Base-by-base conservation (phyloP, 2,797 vertebrate genomes). In the Chromis chromis region DNA sequence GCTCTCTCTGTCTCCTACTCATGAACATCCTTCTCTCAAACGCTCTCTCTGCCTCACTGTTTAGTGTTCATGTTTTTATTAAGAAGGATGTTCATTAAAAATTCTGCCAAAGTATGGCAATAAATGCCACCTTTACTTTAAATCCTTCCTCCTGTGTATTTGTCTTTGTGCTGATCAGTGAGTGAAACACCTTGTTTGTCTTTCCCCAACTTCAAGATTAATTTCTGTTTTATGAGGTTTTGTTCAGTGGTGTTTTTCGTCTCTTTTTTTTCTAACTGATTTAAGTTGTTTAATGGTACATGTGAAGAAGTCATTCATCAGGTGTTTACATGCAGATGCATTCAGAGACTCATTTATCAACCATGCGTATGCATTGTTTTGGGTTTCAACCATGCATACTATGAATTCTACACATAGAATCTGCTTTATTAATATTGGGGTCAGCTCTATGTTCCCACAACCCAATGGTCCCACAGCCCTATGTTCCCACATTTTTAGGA, bases 301-400 rank as follows among this genome's bases (percentile, higher is more conserved):
- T 39, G 10, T 58, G 3, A 55, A 31, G 39, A 55, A 48, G 6
- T 28, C 11, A 27, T 40, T 40, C 40, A 65, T 53, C 8, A 66
- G 40, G 22, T 46, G 44, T 67, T 22, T 67, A 21, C 27, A 67
- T 19, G 31, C 56, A 56, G 46, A 67, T 56, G 27, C 27, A 56
- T 56, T 67, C 44, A 56, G n/a, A 5, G 25, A 19, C 14, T 67
- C n/a, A 3, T 31, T 67, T 46, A 31, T 56, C 53, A 53, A 25
- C 19, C 28, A 28, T 50, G 11, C 13, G 10, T 24, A 24, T 22
- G 4, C 12, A 50, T 12, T 4, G 24, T 54, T 8, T 10, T 28
- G 16, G 28, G 25, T 25, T 25, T 27, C 14, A 25, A 46, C 44
- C 44, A n/a, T 46, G 42, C 42, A 19, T 46, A 46, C n/a, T 17